A percentile compares a stretch with the other conserved stretches of the same genome.
Conservation (phyloP, 53 echinoderm and acorn worm genomes). For the Luidia sarsii region DNA sequence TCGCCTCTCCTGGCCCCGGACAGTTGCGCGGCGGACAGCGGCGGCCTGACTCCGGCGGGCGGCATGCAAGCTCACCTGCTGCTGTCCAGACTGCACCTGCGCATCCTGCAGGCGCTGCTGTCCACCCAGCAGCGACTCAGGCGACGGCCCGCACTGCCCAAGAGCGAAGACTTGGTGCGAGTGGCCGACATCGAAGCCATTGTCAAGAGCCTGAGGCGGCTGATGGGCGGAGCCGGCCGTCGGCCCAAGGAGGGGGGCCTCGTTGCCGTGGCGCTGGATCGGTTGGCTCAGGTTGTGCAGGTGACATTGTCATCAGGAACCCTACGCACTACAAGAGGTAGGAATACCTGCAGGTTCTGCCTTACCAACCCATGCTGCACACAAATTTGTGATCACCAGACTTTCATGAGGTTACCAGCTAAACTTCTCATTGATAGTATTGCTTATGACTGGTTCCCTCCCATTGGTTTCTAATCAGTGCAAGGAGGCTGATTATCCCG, state of each 20-base stretch:
- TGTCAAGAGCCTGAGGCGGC: conserved; percentile 22
- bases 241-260: conserved; percentile 16
- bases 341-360: too few relatives aligned
- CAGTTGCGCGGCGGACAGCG: background rate
- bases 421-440: too few relatives aligned
- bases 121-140: conserved; percentile 29
- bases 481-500: too few relatives aligned
- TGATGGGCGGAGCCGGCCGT: background rate
- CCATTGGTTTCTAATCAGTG: too few relatives aligned
- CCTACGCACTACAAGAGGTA: conserved; percentile 51
- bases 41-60: background rate
- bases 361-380: too few relatives aligned
- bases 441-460: too few relatives aligned
- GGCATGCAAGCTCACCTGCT: background rate
- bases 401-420: too few relatives aligned
- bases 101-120: conserved; percentile 56
- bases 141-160: background rate
- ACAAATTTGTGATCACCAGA: too few relatives aligned
- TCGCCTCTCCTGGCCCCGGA: conserved; percentile 3
- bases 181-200: conserved; percentile 31
- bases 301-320: conserved; percentile 55
- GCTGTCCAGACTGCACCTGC: conserved; percentile 52
- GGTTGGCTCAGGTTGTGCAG: conserved; percentile 61
- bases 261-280: conserved; percentile 46
- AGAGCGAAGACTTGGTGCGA: conserved; percentile 34